phyloP scores from a whole-genome alignment of 37 sponge, comb jelly and placozoan species.

The Aplysina aerophoba region DNA sequence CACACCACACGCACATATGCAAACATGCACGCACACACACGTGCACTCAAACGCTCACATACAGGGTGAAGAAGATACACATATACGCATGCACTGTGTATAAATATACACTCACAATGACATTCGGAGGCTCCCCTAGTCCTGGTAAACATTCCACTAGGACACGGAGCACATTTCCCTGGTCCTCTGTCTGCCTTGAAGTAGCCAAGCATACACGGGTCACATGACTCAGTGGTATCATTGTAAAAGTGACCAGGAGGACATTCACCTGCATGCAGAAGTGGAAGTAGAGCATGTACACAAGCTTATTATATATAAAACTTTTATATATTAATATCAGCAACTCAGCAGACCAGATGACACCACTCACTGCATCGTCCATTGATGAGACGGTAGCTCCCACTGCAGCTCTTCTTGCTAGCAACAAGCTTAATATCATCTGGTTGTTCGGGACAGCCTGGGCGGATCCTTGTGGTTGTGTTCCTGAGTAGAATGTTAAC shows the following conservation, averaged over 20 bases:
- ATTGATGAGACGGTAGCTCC: not conserved
- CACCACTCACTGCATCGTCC: slow-evolving; percentile 12
- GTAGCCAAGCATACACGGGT: slow-evolving; percentile 1
- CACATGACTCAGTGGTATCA: not conserved
- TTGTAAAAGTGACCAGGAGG: slow-evolving; percentile 1
- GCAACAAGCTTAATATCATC: not conserved
- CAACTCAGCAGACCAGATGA: too few species aligned
- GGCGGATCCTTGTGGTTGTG: not conserved
- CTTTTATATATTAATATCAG: not conserved
- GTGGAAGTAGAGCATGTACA: too few species aligned
- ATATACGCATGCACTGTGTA: slow-evolving; percentile 19
- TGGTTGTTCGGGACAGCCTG: not conserved
- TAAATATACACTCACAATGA: slow-evolving; percentile 28
- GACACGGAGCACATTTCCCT: not conserved
- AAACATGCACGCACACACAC: slow-evolving; percentile 20
- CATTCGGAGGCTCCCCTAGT: slow-evolving; percentile 39
- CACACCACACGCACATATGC: slow-evolving; percentile 27
- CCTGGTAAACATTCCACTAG: slow-evolving; percentile 9
- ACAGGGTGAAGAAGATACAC: not conserved
- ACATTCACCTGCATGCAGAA: not conserved
- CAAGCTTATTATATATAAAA: not conserved
- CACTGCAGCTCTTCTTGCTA: not conserved
- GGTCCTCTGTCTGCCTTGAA: not conserved
- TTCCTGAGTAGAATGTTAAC: not conserved
- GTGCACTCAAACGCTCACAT: slow-evolving; percentile 16